Conservation (phyloP, 2,113 vertebrate genomes). For the Ancistrus triradiatus region DNA sequence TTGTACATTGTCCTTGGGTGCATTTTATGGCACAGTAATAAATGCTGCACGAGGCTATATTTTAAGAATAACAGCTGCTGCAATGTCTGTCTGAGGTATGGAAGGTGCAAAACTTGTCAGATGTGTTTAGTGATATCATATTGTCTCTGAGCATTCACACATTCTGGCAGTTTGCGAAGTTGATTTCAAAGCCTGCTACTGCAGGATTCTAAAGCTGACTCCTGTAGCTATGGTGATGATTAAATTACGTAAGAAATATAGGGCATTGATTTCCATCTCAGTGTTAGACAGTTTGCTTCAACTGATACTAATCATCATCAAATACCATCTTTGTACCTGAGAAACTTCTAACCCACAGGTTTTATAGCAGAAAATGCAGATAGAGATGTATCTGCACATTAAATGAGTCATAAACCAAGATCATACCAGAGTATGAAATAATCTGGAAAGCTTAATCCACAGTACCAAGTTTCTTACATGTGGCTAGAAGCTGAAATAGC, state of each 20-base stretch:
- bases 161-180: background rate
- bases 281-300: no score
- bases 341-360: background rate
- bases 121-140: slow-evolving; percentile 23
- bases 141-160: background rate
- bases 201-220: background rate
- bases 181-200: background rate
- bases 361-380: no score
- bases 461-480: slow-evolving; percentile 44
- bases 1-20: slow-evolving; percentile 16
- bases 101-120: background rate
- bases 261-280: no score
- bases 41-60: slow-evolving; percentile 27
- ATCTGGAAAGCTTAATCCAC: slow-evolving; percentile 54
- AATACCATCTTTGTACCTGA: background rate
- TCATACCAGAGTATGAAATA: slow-evolving; percentile 39
- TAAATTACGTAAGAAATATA: no score
- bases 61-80: slow-evolving; percentile 17
- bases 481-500: slow-evolving; percentile 47
- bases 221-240: no score
- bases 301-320: background rate
- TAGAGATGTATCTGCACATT: slow-evolving; percentile 3
- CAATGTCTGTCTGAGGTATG: slow-evolving; percentile 3
- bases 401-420: slow-evolving; percentile 17
- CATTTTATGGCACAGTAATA: slow-evolving; percentile 23